Evolutionary conservation across 2,888 invertebrate genomes (phyloP), one percentile per base, ranked within the genome.

Genomic region (Corbicula japonica): DNA sequence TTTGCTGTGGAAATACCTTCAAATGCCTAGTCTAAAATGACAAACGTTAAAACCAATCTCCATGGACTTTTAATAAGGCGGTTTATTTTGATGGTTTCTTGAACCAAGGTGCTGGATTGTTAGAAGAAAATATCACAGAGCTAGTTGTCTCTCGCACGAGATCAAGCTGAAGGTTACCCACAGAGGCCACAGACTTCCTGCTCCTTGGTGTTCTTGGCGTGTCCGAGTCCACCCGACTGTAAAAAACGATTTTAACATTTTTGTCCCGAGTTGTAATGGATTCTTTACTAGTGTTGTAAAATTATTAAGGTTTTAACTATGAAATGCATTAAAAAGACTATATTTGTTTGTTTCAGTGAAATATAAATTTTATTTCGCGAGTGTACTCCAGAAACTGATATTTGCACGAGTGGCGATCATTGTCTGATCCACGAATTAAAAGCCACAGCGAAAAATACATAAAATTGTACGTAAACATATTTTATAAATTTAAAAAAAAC

Each of bases 21-120:
- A n/a, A n/a, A n/a, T n/a, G n/a, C n/a, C n/a, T n/a, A n/a, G n/a
- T n/a, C n/a, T n/a, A n/a, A n/a, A n/a, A n/a, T n/a, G n/a, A n/a
- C n/a, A n/a, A n/a, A n/a, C n/a, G n/a, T n/a, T n/a, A n/a, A n/a
- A n/a, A n/a, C n/a, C n/a, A n/a, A n/a, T n/a, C n/a, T n/a, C n/a
- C n/a, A n/a, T n/a, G n/a, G n/a, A n/a, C n/a, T n/a, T n/a, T n/a
- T n/a, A n/a, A n/a, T n/a, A n/a, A n/a, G n/a, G n/a, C n/a, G n/a
- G n/a, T n/a, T n/a, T n/a, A n/a, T n/a, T n/a, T 56, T 32, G 26
- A 10, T n/a, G 65, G 50, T 21, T 48, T 69, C 15, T 32, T 73
- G 26, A 4, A 50, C 74, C 74, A 74, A 4, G 74, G 74, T n/a
- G 74, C 74, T 4, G 74, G 74, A 1, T 50, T 38, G 28, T 38